These are phyloP conservation scores for Drosophila tropicalis DNA, from an alignment of 1,140 invertebrate species.

Conservation along the genomic window DNA sequence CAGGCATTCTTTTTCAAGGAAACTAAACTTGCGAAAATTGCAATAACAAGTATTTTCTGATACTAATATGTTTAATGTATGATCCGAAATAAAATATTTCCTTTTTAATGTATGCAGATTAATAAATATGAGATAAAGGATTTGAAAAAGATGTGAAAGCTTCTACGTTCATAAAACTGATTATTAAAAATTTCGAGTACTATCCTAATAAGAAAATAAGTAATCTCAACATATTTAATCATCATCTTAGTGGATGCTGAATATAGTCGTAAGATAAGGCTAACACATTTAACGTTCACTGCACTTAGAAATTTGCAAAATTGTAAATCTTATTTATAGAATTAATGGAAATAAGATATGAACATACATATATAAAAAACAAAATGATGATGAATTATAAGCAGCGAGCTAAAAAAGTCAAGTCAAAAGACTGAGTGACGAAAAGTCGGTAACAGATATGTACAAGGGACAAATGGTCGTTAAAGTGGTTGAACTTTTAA, in stretches of 20 bases:
- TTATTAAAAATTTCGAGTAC: too few relatives aligned
- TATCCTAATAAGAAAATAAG: too few relatives aligned
- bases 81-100: too few relatives aligned
- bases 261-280: background rate
- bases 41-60: too few relatives aligned
- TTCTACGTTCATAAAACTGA: too few relatives aligned
- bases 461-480: background rate
- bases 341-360: constrained; percentile 2
- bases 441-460: too few relatives aligned
- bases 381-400: constrained; percentile 25
- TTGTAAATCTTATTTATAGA: constrained; percentile 39
- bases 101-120: too few relatives aligned
- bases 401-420: constrained; percentile 31
- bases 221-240: background rate
- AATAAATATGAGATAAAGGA: too few relatives aligned
- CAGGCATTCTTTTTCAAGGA: too few relatives aligned
- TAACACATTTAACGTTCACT: constrained; percentile 64
- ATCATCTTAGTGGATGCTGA: background rate
- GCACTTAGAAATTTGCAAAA: constrained; percentile 51
- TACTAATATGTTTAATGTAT: too few relatives aligned
- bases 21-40: too few relatives aligned
- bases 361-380: constrained; percentile 17
- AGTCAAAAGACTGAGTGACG: background rate
- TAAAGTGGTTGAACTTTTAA: constrained; percentile 62
- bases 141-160: too few relatives aligned